phyloP scores from a whole-genome alignment of 64 coral and sea anemone species.

The Exaiptasia diaphana region DNA sequence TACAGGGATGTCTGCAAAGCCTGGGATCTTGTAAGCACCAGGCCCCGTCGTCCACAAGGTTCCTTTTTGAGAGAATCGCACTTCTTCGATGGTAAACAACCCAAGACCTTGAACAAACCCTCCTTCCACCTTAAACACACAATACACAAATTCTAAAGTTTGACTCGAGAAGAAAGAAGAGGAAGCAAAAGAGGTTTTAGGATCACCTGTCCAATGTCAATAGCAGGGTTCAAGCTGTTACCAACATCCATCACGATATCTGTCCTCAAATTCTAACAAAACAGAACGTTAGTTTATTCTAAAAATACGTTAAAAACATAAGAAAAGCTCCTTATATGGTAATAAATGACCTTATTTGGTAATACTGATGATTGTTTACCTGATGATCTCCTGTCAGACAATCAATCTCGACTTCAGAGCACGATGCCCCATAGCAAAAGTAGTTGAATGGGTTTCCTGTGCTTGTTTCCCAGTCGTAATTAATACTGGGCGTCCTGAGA shows the following conservation, averaged over 20 bases:
- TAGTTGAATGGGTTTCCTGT: slow-evolving; percentile 38
- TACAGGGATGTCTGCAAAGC: slow-evolving; percentile 84
- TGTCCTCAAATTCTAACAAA: slow-evolving; percentile 62
- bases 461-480: slow-evolving; percentile 51
- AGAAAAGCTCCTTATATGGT: too few species aligned
- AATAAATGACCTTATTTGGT: too few species aligned
- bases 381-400: slow-evolving; percentile 66
- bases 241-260: slow-evolving; percentile 94
- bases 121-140: slow-evolving; percentile 70
- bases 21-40: slow-evolving; percentile 87
- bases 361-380: too few species aligned
- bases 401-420: slow-evolving; percentile 63
- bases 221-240: slow-evolving; percentile 76
- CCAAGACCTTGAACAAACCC: slow-evolving; percentile 80
- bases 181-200: too few species aligned
- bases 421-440: slow-evolving; percentile 50
- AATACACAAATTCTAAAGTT: too few species aligned
- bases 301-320: too few species aligned
- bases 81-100: slow-evolving; percentile 81
- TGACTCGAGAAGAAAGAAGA: too few species aligned
- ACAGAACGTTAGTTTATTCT: too few species aligned
- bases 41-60: slow-evolving; percentile 69
- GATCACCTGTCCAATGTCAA: slow-evolving; percentile 81
- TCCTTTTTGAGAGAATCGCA: slow-evolving; percentile 69
- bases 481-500: slow-evolving; percentile 38